Evolutionary conservation across 2,888 invertebrate genomes (phyloP).

Genomic region (Pteria penguin): DNA sequence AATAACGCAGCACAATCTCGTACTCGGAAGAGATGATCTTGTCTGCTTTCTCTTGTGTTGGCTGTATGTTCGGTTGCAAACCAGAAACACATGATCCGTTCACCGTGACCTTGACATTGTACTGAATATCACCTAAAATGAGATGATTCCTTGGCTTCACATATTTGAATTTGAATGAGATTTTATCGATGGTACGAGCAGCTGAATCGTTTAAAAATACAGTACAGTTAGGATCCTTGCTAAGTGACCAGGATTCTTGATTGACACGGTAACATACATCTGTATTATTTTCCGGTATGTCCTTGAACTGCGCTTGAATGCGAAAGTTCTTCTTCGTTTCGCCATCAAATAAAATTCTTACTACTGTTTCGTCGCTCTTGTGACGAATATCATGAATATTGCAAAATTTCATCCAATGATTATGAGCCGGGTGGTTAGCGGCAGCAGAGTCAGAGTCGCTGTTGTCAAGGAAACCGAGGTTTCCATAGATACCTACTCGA

Average conservation of each 20-base stretch:
- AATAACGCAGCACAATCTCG: constrained; percentile 15
- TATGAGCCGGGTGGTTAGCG: neutral
- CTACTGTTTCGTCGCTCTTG: neutral
- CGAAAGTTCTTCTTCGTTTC: neutral
- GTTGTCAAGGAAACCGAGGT: constrained; percentile 20
- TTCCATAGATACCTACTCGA: constrained; percentile 52
- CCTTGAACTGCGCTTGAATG: neutral
- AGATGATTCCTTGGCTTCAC: constrained; percentile 41
- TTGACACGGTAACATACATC: neutral
- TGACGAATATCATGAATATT: constrained; percentile 17
- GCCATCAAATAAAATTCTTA: constrained; percentile 8
- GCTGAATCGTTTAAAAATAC: neutral
- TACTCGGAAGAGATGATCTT: neutral
- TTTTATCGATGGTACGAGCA: constrained; percentile 5
- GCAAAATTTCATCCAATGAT: constrained; percentile 6
- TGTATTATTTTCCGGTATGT: neutral
- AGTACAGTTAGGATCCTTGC: neutral
- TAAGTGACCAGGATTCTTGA: neutral
- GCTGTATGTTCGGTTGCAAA: neutral
- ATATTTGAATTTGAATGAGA: constrained; percentile 49
- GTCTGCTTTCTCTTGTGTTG: neutral
- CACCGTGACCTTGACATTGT: constrained; percentile 44
- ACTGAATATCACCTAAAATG: constrained; percentile 60
- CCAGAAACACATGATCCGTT: constrained; percentile 3
- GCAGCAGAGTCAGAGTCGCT: neutral